These are phyloP conservation scores for Ancistrus triradiatus DNA, from an alignment of 2,113 vertebrate genomes.

Conservation along the genomic window DNA sequence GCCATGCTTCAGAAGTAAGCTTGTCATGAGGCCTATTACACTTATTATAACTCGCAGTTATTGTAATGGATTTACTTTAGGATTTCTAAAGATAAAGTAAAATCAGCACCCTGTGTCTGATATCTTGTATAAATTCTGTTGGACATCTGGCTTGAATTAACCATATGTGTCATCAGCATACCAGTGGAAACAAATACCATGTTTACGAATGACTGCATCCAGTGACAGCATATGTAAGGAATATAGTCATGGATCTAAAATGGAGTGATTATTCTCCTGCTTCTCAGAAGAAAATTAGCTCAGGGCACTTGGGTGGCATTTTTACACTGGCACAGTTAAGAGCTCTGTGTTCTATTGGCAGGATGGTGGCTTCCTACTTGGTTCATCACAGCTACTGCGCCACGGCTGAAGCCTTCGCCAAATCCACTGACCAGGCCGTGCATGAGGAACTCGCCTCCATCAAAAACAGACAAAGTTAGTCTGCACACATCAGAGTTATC, in stretches of 20 bases:
- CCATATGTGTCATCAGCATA: no score
- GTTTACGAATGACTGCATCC: no score
- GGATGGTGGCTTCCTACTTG: slow-evolving; percentile 98
- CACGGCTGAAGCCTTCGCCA: slow-evolving; percentile 96
- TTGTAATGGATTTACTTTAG: no score
- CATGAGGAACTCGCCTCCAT: slow-evolving; percentile 98
- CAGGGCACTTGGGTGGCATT: neutral
- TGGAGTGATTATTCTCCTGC: neutral
- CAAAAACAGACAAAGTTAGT: slow-evolving; percentile 98
- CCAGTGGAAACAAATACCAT: no score
- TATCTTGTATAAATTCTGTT: no score
- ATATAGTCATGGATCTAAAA: no score
- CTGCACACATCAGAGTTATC: neutral
- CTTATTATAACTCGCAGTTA: no score
- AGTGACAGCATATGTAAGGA: no score
- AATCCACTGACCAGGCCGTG: slow-evolving; percentile 96
- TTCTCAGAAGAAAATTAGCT: neutral
- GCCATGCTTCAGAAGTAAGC: slow-evolving; percentile 97
- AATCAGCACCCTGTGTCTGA: no score
- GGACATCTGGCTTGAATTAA: no score
- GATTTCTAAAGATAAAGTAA: no score
- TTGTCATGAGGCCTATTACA: slow-evolving; percentile 9
- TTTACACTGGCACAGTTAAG: slow-evolving; percentile 1
- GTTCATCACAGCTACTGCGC: slow-evolving; percentile 98
- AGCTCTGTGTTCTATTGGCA: slow-evolving; percentile 58